These are phyloP conservation scores for Pseudachorutes palmiensis DNA, from an alignment of 1,140 invertebrate genomes.

Conservation along the genomic window DNA sequence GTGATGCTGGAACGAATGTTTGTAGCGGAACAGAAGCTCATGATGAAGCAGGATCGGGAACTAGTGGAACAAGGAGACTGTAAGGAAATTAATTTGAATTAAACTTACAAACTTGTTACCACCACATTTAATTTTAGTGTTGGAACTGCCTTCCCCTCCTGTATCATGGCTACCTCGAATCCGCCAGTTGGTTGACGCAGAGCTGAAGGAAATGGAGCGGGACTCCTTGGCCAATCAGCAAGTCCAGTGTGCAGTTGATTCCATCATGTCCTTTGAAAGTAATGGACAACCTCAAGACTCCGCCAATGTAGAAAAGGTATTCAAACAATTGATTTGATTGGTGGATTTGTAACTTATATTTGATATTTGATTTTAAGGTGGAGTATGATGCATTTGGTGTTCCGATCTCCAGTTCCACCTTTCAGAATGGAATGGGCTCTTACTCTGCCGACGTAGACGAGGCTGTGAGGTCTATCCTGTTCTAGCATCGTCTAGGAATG, in stretches of 20 bases:
- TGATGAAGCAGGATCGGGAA: conserved; percentile 49
- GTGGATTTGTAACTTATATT: neutral
- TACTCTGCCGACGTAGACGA: conserved; percentile 38
- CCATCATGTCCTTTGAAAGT: conserved; percentile 30
- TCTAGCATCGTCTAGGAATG: too few species aligned
- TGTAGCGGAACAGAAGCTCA: conserved; percentile 56
- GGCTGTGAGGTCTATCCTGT: conserved; percentile 36
- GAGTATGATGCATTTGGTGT: conserved; percentile 38
- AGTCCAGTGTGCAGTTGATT: conserved; percentile 37
- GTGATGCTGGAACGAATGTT: conserved; percentile 65
- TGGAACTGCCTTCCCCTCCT: conserved; percentile 31
- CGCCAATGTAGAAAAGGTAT: conserved; percentile 33
- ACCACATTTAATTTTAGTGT: conserved; percentile 24
- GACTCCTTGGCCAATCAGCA: conserved; percentile 35
- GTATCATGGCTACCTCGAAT: conserved; percentile 34
- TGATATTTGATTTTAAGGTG: conserved; percentile 24
- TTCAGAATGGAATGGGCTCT: conserved; percentile 16
- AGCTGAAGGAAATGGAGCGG: conserved; percentile 34
- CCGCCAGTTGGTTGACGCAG: conserved; percentile 32
- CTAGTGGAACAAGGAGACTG: conserved; percentile 28
- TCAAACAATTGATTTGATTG: neutral
- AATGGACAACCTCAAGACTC: conserved; percentile 7
- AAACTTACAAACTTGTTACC: too few species aligned
- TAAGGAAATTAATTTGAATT: too few species aligned
- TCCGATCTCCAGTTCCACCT: conserved; percentile 27